A percentile compares a stretch with the other conserved stretches of the same genome.
phyloP scores from a whole-genome alignment of 2,797 vertebrate species.

The Chanos chanos region DNA sequence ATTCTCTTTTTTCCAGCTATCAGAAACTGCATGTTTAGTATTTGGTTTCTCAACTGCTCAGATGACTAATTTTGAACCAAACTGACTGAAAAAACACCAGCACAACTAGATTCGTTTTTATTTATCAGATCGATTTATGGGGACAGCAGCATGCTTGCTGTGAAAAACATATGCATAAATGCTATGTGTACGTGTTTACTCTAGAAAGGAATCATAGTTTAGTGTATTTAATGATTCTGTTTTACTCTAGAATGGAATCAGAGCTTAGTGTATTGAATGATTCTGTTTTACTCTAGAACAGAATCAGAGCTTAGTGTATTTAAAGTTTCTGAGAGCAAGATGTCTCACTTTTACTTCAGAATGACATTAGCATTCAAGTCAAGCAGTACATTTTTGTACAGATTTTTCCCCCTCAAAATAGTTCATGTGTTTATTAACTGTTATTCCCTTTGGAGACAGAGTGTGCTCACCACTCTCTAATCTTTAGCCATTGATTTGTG shows the following conservation, averaged over 20 bases:
- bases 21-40: slow-evolving; percentile 25
- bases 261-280: slow-evolving; percentile 13
- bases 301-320: slow-evolving; percentile 2
- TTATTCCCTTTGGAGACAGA: no score
- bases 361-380: background rate
- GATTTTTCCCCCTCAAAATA: no score
- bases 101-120: no score
- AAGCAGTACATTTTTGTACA: no score
- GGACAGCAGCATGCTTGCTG: no score
- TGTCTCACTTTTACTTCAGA: slow-evolving; percentile 4
- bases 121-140: no score
- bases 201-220: background rate
- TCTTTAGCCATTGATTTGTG: no score
- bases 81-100: no score
- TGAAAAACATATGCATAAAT: no score
- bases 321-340: slow-evolving; percentile 5
- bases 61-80: slow-evolving; percentile 4
- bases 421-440: no score
- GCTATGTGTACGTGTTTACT: background rate
- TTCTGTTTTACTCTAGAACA: slow-evolving; percentile 6
- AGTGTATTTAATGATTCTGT: slow-evolving; percentile 7
- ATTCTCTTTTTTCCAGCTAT: slow-evolving; percentile 21
- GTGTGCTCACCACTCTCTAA: no score
- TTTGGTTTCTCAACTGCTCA: slow-evolving; percentile 28
- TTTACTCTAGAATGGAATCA: background rate